A percentile compares a stretch with the other conserved stretches of the same genome.
phyloP scores from a whole-genome alignment of 2,797 vertebrate genomes.

The Cryptoprocta ferox region DNA sequence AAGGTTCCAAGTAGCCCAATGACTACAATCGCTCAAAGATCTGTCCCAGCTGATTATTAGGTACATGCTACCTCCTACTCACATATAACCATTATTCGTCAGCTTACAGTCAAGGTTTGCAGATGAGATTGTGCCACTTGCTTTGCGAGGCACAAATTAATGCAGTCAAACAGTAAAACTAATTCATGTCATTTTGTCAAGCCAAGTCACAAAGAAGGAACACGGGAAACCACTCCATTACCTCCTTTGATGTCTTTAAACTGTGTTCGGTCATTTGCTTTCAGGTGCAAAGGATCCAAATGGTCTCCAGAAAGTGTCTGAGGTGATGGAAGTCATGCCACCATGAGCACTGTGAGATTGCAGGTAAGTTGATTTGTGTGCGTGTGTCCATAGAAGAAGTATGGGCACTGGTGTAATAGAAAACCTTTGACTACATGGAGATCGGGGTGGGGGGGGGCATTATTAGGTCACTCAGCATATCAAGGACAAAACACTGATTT shows the following conservation, averaged over 20 bases:
- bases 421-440: slow-evolving; percentile 62
- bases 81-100: slow-evolving; percentile 62
- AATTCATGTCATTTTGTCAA: slow-evolving; percentile 84
- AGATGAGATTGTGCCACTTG: slow-evolving; percentile 79
- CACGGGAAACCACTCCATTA: slow-evolving; percentile 76
- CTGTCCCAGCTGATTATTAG: slow-evolving; percentile 65
- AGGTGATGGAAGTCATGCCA: slow-evolving; percentile 57
- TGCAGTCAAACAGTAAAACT: slow-evolving; percentile 79
- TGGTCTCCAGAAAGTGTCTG: slow-evolving; percentile 65
- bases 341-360: slow-evolving; percentile 44
- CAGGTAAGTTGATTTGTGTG: slow-evolving; percentile 65
- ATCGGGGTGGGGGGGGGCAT: slow-evolving; percentile 54
- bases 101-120: slow-evolving; percentile 70
- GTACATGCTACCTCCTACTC: slow-evolving; percentile 73
- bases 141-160: slow-evolving; percentile 84
- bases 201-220: slow-evolving; percentile 83
- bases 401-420: slow-evolving; percentile 34
- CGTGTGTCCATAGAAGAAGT: neutral
- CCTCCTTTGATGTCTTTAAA: slow-evolving; percentile 40
- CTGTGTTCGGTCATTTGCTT: slow-evolving; percentile 3
- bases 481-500: slow-evolving; percentile 78
- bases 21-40: slow-evolving; percentile 73
- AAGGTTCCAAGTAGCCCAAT: neutral
- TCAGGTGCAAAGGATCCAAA: slow-evolving; percentile 65
- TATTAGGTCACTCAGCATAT: slow-evolving; percentile 58